Percentiles rank a stretch among this genome's conserved stretches.
Evolutionary conservation across 2,888 invertebrate species (phyloP).

Genomic region (Tribolium freemani): DNA sequence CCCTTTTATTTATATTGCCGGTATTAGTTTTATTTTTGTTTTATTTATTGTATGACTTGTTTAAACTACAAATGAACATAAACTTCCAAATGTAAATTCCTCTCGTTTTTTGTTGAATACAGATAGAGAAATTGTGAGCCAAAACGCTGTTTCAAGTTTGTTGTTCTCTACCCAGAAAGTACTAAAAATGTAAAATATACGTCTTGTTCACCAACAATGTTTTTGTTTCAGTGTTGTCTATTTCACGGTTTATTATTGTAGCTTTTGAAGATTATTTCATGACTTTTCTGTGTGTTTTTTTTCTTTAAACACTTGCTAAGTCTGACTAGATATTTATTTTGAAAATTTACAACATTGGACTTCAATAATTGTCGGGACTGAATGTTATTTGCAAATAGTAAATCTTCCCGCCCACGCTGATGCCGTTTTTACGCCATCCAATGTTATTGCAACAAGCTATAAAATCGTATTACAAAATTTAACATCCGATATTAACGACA

Average conservation of each 20-base stretch:
- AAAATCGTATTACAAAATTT: constrained; percentile 29
- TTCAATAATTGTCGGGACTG: neutral
- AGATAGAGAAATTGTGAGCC: too few relatives aligned
- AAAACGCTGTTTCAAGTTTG: neutral
- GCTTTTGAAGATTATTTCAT: too few relatives aligned
- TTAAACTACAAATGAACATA: neutral
- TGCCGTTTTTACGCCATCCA: neutral
- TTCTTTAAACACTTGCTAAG: too few relatives aligned
- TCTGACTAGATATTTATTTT: too few relatives aligned
- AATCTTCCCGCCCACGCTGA: neutral
- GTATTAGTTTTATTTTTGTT: neutral
- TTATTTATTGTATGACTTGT: neutral
- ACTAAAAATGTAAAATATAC: too few relatives aligned
- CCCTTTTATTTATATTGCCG: neutral
- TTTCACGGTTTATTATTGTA: too few relatives aligned
- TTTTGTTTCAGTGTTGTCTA: too few relatives aligned
- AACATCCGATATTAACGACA: constrained; percentile 19
- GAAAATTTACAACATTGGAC: neutral
- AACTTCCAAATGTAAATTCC: too few relatives aligned
- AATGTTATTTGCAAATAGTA: neutral
- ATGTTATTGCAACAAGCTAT: constrained; percentile 24
- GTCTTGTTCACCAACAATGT: neutral
- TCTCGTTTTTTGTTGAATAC: too few relatives aligned
- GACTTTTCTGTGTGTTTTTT: too few relatives aligned
- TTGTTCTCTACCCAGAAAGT: too few relatives aligned